Base-by-base conservation (phyloP, 2,888 invertebrate species). In the Prosopocoilus inquinatus region DNA sequence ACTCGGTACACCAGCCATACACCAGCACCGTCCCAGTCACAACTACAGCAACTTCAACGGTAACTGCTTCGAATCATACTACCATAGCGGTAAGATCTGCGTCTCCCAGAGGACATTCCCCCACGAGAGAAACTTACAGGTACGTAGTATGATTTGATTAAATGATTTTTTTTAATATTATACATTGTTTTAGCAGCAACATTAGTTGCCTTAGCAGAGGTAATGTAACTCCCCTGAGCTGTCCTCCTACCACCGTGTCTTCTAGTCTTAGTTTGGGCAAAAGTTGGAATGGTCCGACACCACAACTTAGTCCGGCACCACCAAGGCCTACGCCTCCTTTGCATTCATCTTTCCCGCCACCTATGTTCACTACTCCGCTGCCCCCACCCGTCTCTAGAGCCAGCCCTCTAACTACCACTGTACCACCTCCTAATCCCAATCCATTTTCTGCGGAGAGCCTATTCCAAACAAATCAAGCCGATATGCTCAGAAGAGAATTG, bases 401-500 rank as follows among this genome's bases (percentile, higher is more conserved):
- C 12, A 74, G 77, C 20, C 78, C 80, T 63, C 71, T 77, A 45
- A 75, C 75, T 28, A 80, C 80, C 47, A 78, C 81, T 34, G 75
- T 79, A 38, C 66, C 75, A 7, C 66, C 72, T 3, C 78, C 85
- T 50, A 88, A 90, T 71, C 89, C 91, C 7, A 91, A 89, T 77
- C 91, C 92, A 1, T 92, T 92, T 78, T 91, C 92, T 9, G 91
- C 92, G 5, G 92, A 93, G 76, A 91, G 91, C 68, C 84, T 93
- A 62, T 91, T 92, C 76, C 91, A 91, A 80, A 72, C 81, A 80
- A 87, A 86, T 80, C 87, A 87, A 77, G 88, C 91, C 46, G 94
- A 95, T 76, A 82, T 94, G 72, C 81, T 95, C 63, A 85, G 94
- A 55, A 87, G 94, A 70, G 95, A 94, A 79, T 80, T 95, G 68